Evolutionary conservation across 2,113 vertebrate species (phyloP), one percentile per base, ranked within the genome.

Genomic region (Heterochromis multidens): DNA sequence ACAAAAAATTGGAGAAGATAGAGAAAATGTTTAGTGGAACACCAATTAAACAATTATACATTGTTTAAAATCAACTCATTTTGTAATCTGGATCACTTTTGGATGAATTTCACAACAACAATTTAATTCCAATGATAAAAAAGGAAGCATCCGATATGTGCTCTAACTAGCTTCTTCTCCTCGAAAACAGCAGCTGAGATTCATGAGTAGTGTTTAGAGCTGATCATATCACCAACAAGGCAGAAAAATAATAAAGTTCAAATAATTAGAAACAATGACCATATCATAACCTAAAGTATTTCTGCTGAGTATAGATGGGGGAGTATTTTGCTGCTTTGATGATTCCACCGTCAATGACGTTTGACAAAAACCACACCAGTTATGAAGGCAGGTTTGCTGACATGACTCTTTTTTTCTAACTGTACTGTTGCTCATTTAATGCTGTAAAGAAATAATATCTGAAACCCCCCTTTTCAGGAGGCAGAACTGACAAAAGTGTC

Each of bases 11-110:
- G 12, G 2, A 65, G 12, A 40, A 0, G 12, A 40, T n/a, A 65
- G 40, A 23, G 61, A 63, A 14, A 40, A 25, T 16, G 3, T 43
- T 67, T 43, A 9, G 37, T 10, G n/a, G 21, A 67, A 67, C 35
- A 25, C 13, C 63, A 43, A 0, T 67, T 25, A 67, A 0, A 67
- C n/a, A 25, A 43, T 67, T 10, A 67, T 67, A 17, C 37, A 0
- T 67, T 25, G 37, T 3, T 6, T 67, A 4, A 7, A 37, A 37
- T 67, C 63, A 67, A 67, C n/a, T 67, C 13, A 1, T 6, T 67
- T 67, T 67, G 63, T 23, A 43, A 67, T n/a, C 7, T 10, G 37
- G 0, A 43, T 43, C 4, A 10, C 14, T 62, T 52, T 10, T 14
- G 29, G 4, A 59, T 37, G 4, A 0, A 27, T 78, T 21, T 40